Evolutionary conservation across 1,140 invertebrate species (phyloP), one percentile per base, ranked within the genome.

Genomic region (Triops cancriformis): DNA sequence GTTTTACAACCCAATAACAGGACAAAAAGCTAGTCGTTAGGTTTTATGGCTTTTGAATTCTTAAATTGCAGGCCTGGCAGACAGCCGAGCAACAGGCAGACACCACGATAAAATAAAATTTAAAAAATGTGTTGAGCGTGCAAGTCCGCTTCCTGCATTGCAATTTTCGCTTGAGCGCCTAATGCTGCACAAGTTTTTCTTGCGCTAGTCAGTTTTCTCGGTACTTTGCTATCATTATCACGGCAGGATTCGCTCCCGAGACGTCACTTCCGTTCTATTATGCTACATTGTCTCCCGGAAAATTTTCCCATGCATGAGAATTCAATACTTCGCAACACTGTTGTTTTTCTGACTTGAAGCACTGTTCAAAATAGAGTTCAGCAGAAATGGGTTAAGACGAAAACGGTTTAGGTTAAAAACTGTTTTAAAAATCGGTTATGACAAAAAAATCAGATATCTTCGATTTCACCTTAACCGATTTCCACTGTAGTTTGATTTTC

Each of bases 1-100:
- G 51, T 64, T 64, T 64, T 64, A 64, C 51, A 64, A 64, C 51
- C 51, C 51, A 64, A 64, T 64, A 64, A 64, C 51, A 64, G 51
- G 51, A 64, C 51, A 64, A 64, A 64, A 64, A 64, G 51, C 51
- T 64, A 23, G 51, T 64, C 51, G 51, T 64, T 64, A 64, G 23
- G 51, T 64, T 64, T 64, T 64, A 64, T 64, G 51, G 51, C 51
- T 6, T 64, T 64, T 64, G 51, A 64, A 64, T 64, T 64, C 23
- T 64, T 64, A 64, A 18, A 23, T 64, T 64, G 23, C 51, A 23
- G 51, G 51, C n/a, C 51, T 64, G 51, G 51, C 51, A 64, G 51
- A 64, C 51, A 64, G 23, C 18, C n/a, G 51, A 10, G 51, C 51
- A n/a, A 4, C 51, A 37, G 7, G n/a, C 51, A 64, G 51, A 64